Evolutionary conservation across 1,140 invertebrate species (phyloP).

Genomic region (Samia ricini): DNA sequence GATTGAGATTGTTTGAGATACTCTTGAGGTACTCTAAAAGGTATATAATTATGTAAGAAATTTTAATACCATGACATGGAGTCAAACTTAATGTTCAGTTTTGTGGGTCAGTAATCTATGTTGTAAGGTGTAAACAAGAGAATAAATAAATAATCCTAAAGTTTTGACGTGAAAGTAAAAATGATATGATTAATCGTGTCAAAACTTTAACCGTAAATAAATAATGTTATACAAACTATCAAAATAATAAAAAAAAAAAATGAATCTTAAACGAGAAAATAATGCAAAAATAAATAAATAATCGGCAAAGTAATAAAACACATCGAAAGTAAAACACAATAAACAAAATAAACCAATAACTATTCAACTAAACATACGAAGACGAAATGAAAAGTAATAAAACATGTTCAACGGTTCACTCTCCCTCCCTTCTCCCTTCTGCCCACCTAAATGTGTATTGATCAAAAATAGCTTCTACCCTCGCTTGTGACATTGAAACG

Average conservation of each 20-base stretch:
- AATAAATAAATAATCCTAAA: too few relatives aligned
- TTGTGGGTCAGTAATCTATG: too few relatives aligned
- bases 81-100: too few relatives aligned
- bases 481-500: neutral
- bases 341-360: neutral
- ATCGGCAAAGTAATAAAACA: neutral
- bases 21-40: too few relatives aligned
- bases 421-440: too few relatives aligned
- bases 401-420: neutral
- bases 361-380: neutral
- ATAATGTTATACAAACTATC: neutral
- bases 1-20: too few relatives aligned
- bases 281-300: neutral
- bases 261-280: neutral
- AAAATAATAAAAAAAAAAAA: neutral
- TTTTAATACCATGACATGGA: too few relatives aligned
- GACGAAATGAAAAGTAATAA: constrained; percentile 1
- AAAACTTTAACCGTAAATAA: too few relatives aligned
- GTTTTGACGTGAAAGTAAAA: too few relatives aligned
- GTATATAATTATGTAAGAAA: too few relatives aligned
- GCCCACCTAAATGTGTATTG: neutral
- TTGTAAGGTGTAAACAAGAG: too few relatives aligned
- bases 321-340: neutral
- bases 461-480: neutral
- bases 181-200: too few relatives aligned